Conservation (phyloP, 2,888 invertebrate genomes). For the Acronicta aceris region DNA sequence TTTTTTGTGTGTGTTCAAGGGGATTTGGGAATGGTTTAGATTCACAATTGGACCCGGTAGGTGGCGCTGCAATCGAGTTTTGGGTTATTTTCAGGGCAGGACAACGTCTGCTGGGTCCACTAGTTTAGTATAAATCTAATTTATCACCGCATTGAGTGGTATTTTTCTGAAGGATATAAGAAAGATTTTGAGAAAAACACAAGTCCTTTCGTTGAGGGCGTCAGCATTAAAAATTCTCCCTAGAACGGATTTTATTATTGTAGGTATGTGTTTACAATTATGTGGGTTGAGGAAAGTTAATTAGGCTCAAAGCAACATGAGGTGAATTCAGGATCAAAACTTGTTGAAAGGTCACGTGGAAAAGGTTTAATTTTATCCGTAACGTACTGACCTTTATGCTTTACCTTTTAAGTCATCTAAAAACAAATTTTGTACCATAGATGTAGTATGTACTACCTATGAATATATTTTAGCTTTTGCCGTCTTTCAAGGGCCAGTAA, state of each 20-base stretch:
- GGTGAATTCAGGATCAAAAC: slow-evolving; percentile 6
- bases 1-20: too few relatives aligned
- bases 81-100: too few relatives aligned
- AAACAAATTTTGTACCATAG: not conserved
- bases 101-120: too few relatives aligned
- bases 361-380: slow-evolving; percentile 9
- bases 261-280: slow-evolving; percentile 1
- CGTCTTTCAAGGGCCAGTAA: not conserved
- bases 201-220: too few relatives aligned
- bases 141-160: too few relatives aligned
- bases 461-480: not conserved
- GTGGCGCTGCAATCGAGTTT: too few relatives aligned
- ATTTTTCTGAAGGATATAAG: too few relatives aligned
- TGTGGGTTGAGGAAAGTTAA: slow-evolving; percentile 1
- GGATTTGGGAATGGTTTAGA: too few relatives aligned
- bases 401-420: slow-evolving; percentile 4
- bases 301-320: slow-evolving; percentile 6
- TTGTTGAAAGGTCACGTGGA: slow-evolving; percentile 25
- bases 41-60: too few relatives aligned
- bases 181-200: too few relatives aligned
- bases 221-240: not conserved
- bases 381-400: slow-evolving; percentile 11
- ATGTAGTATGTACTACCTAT: not conserved
- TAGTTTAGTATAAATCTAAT: too few relatives aligned
- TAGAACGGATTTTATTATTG: slow-evolving; percentile 3